Evolutionary conservation across 2,888 invertebrate species (phyloP).

Genomic region (Tiliacea citrago): DNA sequence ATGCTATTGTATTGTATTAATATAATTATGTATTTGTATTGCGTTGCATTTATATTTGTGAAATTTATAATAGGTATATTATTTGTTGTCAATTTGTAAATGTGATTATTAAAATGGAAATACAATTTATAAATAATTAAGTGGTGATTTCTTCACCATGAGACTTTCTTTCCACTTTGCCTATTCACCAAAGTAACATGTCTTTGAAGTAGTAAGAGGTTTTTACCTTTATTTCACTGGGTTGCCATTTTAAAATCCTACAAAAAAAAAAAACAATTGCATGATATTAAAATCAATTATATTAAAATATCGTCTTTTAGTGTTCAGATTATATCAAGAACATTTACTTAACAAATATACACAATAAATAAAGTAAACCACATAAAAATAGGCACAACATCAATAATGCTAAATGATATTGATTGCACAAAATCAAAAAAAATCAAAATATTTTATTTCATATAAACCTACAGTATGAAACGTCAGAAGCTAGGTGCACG

Average conservation of each 20-base stretch:
- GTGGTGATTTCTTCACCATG: conserved; percentile 1
- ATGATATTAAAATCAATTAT: conserved; percentile 22
- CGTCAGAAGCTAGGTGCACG: too few relatives aligned
- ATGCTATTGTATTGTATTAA: conserved; percentile 39
- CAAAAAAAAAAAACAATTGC: conserved; percentile 14
- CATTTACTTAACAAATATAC: conserved; percentile 23
- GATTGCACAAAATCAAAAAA: background rate
- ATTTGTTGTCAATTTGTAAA: conserved; percentile 81
- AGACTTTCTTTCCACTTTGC: background rate
- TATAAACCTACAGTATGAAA: too few relatives aligned
- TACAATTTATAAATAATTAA: conserved; percentile 65
- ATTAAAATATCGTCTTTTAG: conserved; percentile 47
- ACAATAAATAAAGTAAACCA: conserved; percentile 23
- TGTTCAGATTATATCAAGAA: conserved; percentile 19
- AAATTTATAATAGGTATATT: conserved; percentile 69
- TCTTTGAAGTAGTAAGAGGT: background rate
- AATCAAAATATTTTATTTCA: too few relatives aligned
- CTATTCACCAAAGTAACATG: background rate
- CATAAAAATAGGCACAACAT: background rate
- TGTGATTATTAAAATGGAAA: conserved; percentile 78
- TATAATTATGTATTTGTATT: conserved; percentile 57
- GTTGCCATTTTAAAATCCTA: background rate
- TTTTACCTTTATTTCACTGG: background rate
- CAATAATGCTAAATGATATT: background rate
- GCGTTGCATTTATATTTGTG: conserved; percentile 68